Base-by-base conservation (phyloP, 53 echinoderm and acorn worm species). In the Paelopatides confundens region DNA sequence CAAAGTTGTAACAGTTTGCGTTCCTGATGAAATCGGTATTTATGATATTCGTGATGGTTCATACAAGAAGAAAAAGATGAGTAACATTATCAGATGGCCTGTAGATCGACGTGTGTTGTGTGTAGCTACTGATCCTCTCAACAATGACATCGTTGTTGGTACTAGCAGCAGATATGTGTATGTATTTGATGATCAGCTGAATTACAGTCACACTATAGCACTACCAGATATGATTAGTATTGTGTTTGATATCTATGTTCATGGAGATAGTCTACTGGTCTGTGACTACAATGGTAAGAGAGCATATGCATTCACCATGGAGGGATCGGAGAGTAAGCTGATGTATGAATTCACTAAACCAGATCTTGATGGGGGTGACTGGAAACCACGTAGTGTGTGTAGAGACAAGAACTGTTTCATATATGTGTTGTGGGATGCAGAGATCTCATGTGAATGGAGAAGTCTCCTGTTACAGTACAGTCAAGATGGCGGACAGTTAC, bases 51-150 rank as follows among this genome's bases (percentile, higher is more conserved):
- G 70, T 37, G 18, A 70, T 37, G 70, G 38, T 35, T 15, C 35
- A 34, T 35, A 10, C 36, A 34, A 37, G 3, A 35, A 35, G 36
- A 70, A 34, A 17, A 17, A 70, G 17, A 70, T 70, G 2, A 35
- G 3, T 70, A 36, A 17, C 38, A 36, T 14, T 2, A 15, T 14
- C 21, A 70, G 36, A 28, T 70, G 70, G 70, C 17, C 70, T 15
- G 13, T 35, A 17, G 15, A 37, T 24, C 35, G 17, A 14, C 5
- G 1, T 70, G 21, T 70, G 39, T 18, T 9, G 35, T 70, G 70
- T 70, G 70, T 70, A 35, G 24, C 37, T 35, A 70, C 70, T 70
- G 70, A 70, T 70, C 70, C 70, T 35, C 35, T 37, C 70, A 34
- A 24, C 70, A 70, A 70, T 35, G 14, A 15, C 36, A 35, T 70